A percentile compares a stretch with the other conserved stretches of the same genome.
These are phyloP conservation scores for Falco berigora DNA, from an alignment of 2,797 vertebrate species.

Conservation along the genomic window DNA sequence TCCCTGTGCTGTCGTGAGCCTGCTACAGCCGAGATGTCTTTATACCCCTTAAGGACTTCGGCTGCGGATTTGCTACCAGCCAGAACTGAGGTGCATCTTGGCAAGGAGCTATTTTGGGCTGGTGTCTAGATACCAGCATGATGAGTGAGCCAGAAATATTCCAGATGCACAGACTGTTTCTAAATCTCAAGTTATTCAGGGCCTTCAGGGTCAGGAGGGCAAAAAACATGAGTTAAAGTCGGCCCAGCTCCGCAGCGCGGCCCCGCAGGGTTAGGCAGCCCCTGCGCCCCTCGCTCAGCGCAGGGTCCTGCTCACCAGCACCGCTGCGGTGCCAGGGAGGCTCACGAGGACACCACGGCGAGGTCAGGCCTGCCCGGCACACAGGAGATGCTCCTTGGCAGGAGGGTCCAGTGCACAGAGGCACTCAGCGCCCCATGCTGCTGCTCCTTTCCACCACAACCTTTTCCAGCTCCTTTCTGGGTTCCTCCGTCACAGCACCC, in stretches of 20 bases:
- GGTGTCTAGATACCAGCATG: neutral
- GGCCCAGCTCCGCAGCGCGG: neutral
- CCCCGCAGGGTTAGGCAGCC: neutral
- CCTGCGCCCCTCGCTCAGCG: neutral
- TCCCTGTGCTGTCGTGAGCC: accelerated
- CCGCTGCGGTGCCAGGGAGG: accelerated
- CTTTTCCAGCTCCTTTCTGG: neutral
- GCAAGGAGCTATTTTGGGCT: neutral
- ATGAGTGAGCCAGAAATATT: neutral
- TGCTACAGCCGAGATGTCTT: accelerated
- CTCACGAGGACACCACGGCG: accelerated
- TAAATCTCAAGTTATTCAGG: neutral
- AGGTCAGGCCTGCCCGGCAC: too few species aligned
- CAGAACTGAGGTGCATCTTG: accelerated
- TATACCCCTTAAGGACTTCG: accelerated
- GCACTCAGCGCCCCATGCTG: neutral
- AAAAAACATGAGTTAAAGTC: neutral
- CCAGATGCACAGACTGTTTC: neutral
- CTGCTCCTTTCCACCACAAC: neutral
- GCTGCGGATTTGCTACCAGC: neutral
- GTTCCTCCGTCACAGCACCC: neutral
- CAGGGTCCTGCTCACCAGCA: neutral
- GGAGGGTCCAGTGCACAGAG: neutral
- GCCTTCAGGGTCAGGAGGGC: neutral
- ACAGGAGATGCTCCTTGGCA: neutral